phyloP scores from a whole-genome alignment of 1,140 invertebrate genomes.

The Delia radicum region DNA sequence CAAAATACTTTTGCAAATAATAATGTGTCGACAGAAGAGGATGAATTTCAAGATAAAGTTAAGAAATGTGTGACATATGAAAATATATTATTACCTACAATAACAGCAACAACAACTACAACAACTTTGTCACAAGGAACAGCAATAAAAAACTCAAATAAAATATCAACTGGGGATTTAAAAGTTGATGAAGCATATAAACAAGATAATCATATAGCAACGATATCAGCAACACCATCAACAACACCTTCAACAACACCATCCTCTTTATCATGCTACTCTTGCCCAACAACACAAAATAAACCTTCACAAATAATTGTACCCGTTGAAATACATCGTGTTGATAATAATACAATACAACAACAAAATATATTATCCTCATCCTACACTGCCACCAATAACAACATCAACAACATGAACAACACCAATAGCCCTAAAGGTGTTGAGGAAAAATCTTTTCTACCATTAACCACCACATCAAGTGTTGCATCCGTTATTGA shows the following conservation, averaged over 20 bases:
- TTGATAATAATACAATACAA: too few relatives aligned
- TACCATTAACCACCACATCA: background rate
- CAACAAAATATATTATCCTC: too few relatives aligned
- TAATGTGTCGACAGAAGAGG: background rate
- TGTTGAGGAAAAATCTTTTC: background rate
- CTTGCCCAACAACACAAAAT: slow-evolving; percentile 8
- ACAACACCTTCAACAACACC: too few relatives aligned
- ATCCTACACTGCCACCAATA: background rate
- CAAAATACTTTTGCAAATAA: background rate
- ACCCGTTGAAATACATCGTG: slow-evolving; percentile 43
- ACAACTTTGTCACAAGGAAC: too few relatives aligned
- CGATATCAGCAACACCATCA: slow-evolving; percentile 23
- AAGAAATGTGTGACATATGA: background rate
- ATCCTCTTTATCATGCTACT: too few relatives aligned
- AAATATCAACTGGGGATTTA: background rate
- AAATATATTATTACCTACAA: background rate
- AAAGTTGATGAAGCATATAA: background rate
- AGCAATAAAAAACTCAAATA: background rate
- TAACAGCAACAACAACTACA: slow-evolving; percentile 6
- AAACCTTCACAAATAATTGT: slow-evolving; percentile 42
- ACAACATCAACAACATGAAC: slow-evolving; percentile 36
- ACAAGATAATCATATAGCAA: background rate
- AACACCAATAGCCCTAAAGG: slow-evolving; percentile 16
- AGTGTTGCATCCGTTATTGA: slow-evolving; percentile 32
- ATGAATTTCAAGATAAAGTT: background rate